Evolutionary conservation across 1,140 invertebrate genomes (phyloP), one percentile per base, ranked within the genome.

Genomic region (Anastrepha ludens): DNA sequence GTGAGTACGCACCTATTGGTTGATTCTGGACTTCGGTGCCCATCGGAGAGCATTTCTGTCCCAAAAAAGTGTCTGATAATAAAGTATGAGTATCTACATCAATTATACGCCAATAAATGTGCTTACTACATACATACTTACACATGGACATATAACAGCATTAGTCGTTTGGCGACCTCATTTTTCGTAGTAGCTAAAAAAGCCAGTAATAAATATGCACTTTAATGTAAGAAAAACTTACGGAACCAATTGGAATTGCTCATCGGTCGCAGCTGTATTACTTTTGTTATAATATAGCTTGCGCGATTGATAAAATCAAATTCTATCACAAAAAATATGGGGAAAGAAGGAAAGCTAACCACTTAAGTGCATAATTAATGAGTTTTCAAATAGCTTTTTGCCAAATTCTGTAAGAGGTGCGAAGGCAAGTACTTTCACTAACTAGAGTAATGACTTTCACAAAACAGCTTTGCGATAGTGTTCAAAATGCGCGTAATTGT

Each of bases 201-300:
- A 29, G 29, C 29, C 29, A 29, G 1, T 29, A 29, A 29, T 1
- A 29, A 29, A 29, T 29, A 29, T 29, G 29, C 29, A 29, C 29
- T 29, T 29, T 29, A 29, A 29, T 29, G 29, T 29, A 29, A 29
- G 29, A 1, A 29, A 62, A 62, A 17, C 67, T 47, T 74, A 29
- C 29, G 29, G 29, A 29, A 29, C 29, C 29, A 29, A 29, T 29
- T 29, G 29, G 29, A 74, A 47, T 74, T 74, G 67, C 67, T 74
- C 29, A 17, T 74, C 41, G 13, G 44, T 39, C 67, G 67, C 67
- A 44, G 39, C 41, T 17, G 15, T 74, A 17, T 41, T 67, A 39
- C 20, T 41, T 44, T 41, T 74, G 67, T 74, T 44, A 74, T n/a
- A n/a, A n/a, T n/a, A n/a, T 74, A 74, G 44, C 47, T 44, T 74